Conservation (phyloP, 1,140 invertebrate species). For the Thaumatotibia leucotreta region DNA sequence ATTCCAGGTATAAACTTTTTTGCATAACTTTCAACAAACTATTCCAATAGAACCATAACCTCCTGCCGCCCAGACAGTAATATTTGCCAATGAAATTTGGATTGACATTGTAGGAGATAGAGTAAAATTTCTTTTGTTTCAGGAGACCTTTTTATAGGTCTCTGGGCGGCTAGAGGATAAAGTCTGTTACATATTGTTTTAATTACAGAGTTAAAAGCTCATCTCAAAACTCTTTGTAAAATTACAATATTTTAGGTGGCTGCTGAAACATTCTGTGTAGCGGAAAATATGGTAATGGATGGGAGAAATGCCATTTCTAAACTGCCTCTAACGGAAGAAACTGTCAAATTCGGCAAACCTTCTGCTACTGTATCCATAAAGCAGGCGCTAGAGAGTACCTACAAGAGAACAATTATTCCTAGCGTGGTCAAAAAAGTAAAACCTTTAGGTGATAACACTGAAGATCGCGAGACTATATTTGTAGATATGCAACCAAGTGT, state of each 20-base stretch:
- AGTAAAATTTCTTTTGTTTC: too few species aligned
- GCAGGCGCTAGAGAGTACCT: conserved; percentile 57
- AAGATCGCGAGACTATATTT: conserved; percentile 72
- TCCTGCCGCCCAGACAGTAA: too few species aligned
- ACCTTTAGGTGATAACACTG: conserved; percentile 64
- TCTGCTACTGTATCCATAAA: conserved; percentile 35
- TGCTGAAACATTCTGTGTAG: conserved; percentile 96
- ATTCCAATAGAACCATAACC: too few species aligned
- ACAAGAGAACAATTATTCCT: conserved; percentile 81
- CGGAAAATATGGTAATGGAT: conserved; percentile 91
- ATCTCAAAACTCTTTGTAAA: not conserved
- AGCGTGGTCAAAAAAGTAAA: conserved; percentile 78
- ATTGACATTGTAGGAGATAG: too few species aligned
- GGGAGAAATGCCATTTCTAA: conserved; percentile 87
- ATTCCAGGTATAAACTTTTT: conserved; percentile 83
- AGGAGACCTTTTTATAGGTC: too few species aligned
- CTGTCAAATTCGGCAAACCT: conserved; percentile 80
- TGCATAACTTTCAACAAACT: not conserved
- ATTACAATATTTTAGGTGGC: conserved; percentile 80
- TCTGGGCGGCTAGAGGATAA: too few species aligned
- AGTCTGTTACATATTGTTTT: too few species aligned
- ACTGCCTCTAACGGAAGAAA: conserved; percentile 86
- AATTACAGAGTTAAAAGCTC: too few species aligned
- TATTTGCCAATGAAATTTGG: too few species aligned
- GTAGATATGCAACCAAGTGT: conserved; percentile 76